Evolutionary conservation across 2,888 invertebrate genomes (phyloP), one percentile per base, ranked within the genome.

Genomic region (Plebejus argus): DNA sequence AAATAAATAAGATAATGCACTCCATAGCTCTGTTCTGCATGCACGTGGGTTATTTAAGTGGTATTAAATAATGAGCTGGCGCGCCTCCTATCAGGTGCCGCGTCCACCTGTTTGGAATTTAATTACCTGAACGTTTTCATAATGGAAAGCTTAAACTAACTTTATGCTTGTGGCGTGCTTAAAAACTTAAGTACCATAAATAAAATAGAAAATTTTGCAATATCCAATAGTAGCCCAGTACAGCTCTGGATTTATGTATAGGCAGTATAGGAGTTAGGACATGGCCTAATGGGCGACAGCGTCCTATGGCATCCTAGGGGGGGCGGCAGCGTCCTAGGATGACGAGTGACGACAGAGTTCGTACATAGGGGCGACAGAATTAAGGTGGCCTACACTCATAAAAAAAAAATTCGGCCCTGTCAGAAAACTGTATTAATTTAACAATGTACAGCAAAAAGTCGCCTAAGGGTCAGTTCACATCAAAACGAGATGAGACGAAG

Each of bases 51-150:
- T 84, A 85, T 86, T 88, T 84, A 86, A 87, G 85, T 85, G 83
- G 86, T 86, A 85, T 88, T 90, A 89, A 91, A 89, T 90, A 91
- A 90, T 91, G 90, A 91, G 90, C 88, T 86, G 90, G 89, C 88
- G 80, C 86, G 91, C 74, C 20, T 20, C 6, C 7, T 20, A 20
- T 39, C 20, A 39, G 71, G 71, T 39, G 66, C 33, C 33, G 28
- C 61, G 61, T 28, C 66, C 28, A 15, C 28, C 66, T 33, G 66
- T 66, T 66, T 6, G 28, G 66, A 66, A 66, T 66, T 66, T 33
- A 33, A 66, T 66, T 66, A 66, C 28, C 66, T 28, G 28, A 33
- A 33, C 66, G 15, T 66, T 66, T 66, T 66, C 66, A 66, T 28
- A 28, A 66, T 23, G 61, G 33, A 20, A 23, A 66, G 20, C 66